Evolutionary conservation across 2,113 vertebrate genomes (phyloP).

Genomic region (Lutjanus erythropterus): DNA sequence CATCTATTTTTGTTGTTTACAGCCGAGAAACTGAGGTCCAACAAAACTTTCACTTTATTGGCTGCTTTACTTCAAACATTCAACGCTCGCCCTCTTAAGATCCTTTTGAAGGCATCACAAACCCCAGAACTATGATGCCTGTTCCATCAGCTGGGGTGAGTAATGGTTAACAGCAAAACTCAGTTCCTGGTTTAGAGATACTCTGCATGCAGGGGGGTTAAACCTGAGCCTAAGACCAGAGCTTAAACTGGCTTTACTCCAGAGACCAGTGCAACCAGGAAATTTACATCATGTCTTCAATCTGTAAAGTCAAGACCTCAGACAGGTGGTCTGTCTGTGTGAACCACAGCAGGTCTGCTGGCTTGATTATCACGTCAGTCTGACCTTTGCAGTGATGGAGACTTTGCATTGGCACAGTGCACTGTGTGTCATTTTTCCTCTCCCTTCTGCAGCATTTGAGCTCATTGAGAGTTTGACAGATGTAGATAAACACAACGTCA

Average conservation of each 20-base stretch:
- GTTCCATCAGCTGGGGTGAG: neutral
- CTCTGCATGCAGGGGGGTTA: neutral
- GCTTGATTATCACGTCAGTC: conserved; percentile 9
- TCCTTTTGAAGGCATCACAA: neutral
- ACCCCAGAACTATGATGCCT: neutral
- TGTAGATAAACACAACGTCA: neutral
- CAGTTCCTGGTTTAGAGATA: neutral
- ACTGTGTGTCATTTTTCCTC: neutral
- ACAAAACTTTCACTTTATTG: neutral
- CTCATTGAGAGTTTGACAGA: conserved; percentile 2
- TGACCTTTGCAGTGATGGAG: conserved; percentile 18
- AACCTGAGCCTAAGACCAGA: neutral
- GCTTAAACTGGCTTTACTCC: neutral
- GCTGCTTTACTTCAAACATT: neutral
- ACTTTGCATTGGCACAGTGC: neutral
- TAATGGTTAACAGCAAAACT: neutral
- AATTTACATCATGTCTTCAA: neutral
- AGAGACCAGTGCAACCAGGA: neutral
- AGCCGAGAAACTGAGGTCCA: no score
- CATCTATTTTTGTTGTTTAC: no score
- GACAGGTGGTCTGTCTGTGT: neutral
- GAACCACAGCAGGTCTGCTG: neutral
- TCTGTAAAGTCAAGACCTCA: neutral
- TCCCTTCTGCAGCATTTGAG: neutral
- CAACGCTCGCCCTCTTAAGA: neutral